A percentile compares a stretch with the other conserved stretches of the same genome.
Evolutionary conservation across 2,797 vertebrate genomes (phyloP).

Genomic region (Meda fulgida): DNA sequence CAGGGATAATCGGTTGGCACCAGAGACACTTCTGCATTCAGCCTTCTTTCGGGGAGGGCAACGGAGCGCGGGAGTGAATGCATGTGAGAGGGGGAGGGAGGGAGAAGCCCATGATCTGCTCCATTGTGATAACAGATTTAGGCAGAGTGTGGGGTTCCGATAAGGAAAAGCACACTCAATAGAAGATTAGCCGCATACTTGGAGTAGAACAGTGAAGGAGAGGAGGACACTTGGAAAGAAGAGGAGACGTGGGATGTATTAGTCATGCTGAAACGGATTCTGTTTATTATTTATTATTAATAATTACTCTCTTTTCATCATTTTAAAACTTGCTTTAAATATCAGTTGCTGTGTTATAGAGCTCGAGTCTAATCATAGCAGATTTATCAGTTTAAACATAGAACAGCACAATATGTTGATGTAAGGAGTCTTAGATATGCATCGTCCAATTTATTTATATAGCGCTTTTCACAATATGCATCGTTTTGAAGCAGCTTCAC

Average conservation of each 20-base stretch:
- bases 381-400: background rate
- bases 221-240: conserved; percentile 37
- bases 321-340: conserved; percentile 10
- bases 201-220: conserved; percentile 73
- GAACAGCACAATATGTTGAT: background rate
- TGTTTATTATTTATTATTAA: conserved; percentile 24
- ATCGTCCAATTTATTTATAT: background rate
- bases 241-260: conserved; percentile 27
- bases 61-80: conserved; percentile 51
- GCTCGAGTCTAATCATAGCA: background rate
- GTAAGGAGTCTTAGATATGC: background rate
- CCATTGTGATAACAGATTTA: conserved; percentile 89
- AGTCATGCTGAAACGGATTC: conserved; percentile 26
- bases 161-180: conserved; percentile 88
- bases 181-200: conserved; percentile 80
- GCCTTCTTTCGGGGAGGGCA: conserved; percentile 34
- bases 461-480: background rate
- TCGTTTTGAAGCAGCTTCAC: background rate
- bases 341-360: background rate
- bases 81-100: conserved; percentile 53
- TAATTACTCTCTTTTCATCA: background rate
- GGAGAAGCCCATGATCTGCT: conserved; percentile 82
- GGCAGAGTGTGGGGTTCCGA: conserved; percentile 85
- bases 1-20: conserved; percentile 83
- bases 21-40: conserved; percentile 84